Percentiles rank a stretch among this genome's conserved stretches.
Evolutionary conservation across 2,888 invertebrate species (phyloP).

Genomic region (Julus scandinavius): DNA sequence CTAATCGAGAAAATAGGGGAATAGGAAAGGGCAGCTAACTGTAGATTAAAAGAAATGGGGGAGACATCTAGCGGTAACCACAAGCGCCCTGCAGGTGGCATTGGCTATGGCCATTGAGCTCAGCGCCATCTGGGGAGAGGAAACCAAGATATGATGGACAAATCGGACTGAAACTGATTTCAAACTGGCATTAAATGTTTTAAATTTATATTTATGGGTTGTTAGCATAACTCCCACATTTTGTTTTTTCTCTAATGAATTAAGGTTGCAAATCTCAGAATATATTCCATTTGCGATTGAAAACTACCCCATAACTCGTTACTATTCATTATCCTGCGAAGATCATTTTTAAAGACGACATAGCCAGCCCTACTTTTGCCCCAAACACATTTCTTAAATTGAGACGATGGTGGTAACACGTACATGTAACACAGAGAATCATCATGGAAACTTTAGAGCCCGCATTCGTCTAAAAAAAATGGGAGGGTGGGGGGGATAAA

Average conservation of each 20-base stretch:
- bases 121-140: background rate
- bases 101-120: no score
- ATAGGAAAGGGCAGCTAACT: background rate
- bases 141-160: no score
- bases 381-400: background rate
- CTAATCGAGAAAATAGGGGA: background rate
- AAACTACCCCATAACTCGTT: no score
- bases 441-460: background rate
- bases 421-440: background rate
- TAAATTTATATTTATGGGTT: no score
- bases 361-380: background rate
- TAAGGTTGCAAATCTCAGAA: no score
- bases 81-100: background rate
- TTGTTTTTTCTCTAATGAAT: no score
- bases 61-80: background rate
- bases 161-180: no score
- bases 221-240: no score
- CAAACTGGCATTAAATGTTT: no score
- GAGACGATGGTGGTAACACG: background rate
- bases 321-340: no score
- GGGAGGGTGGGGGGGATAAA: background rate
- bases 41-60: background rate
- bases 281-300: no score
- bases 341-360: background rate
- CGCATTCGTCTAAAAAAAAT: background rate